Conservation (phyloP, 2,113 vertebrate species). For the Megaleporinus macrocephalus region DNA sequence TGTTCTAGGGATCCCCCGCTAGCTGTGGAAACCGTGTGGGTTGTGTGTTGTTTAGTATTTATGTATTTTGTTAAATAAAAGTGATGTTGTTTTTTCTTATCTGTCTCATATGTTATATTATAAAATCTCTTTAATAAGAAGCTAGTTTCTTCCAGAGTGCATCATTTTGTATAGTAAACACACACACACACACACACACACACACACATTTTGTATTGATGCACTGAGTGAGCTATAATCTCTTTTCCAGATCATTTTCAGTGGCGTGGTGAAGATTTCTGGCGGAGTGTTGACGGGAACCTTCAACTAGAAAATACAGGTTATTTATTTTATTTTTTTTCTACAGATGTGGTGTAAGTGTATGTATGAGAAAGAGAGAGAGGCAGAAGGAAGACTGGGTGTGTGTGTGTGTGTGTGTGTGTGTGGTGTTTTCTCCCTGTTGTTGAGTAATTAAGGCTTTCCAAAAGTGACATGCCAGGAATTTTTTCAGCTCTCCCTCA, state of each 20-base stretch:
- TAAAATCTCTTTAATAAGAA: too few relatives aligned
- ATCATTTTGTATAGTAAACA: not conserved
- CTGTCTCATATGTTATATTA: too few relatives aligned
- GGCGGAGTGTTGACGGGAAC: not conserved
- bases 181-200: too few relatives aligned
- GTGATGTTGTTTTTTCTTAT: too few relatives aligned
- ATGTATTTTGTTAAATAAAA: too few relatives aligned
- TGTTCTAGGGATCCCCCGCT: too few relatives aligned
- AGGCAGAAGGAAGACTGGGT: constrained; percentile 12
- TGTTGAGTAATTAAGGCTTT: constrained; percentile 69
- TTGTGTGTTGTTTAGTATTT: too few relatives aligned
- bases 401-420: constrained; percentile 43
- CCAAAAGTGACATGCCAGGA: constrained; percentile 54
- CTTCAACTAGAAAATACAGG: constrained; percentile 30
- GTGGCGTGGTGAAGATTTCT: not conserved
- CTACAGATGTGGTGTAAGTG: not conserved
- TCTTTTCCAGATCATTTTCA: constrained; percentile 27
- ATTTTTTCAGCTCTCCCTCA: constrained; percentile 50
- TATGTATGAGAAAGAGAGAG: constrained; percentile 34
- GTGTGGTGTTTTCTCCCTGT: constrained; percentile 51
- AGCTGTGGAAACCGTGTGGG: too few relatives aligned
- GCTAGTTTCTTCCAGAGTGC: too few relatives aligned
- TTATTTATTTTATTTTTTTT: not conserved
- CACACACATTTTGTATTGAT: constrained; percentile 6
- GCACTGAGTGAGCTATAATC: constrained; percentile 36